Evolutionary conservation across 37 sponge, comb jelly and placozoan species (phyloP).

Genomic region (Hexactinellida sp.): DNA sequence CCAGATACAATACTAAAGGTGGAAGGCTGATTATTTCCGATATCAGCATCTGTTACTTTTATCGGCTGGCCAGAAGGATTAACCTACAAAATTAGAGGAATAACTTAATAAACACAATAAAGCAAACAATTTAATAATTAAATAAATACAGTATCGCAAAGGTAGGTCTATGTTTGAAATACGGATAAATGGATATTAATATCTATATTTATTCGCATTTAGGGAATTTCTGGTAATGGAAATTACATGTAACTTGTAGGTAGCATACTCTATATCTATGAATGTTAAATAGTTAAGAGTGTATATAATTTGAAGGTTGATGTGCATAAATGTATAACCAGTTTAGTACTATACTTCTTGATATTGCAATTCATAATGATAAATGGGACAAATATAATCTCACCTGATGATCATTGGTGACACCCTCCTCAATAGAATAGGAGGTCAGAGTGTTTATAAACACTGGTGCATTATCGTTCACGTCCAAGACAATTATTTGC

Average conservation of each 20-base stretch:
- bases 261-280: too few species aligned
- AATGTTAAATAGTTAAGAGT: too few species aligned
- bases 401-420: neutral
- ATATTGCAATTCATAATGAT: too few species aligned
- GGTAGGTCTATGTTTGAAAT: neutral
- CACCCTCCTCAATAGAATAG: slow-evolving; percentile 2
- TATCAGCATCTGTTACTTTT: neutral
- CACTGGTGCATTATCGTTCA: neutral
- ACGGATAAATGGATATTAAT: too few species aligned
- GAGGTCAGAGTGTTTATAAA: neutral
- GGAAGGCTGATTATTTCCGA: neutral
- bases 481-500: neutral
- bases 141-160: neutral
- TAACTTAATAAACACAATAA: neutral
- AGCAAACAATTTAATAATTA: neutral
- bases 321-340: too few species aligned
- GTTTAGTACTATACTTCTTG: too few species aligned
- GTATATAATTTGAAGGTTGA: too few species aligned
- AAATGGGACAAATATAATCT: neutral
- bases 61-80: neutral
- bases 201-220: too few species aligned
- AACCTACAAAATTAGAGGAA: neutral
- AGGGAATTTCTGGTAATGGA: too few species aligned
- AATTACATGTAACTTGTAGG: too few species aligned
- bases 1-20: neutral